phyloP scores from a whole-genome alignment of 2,797 vertebrate genomes.

The Karalla daura region DNA sequence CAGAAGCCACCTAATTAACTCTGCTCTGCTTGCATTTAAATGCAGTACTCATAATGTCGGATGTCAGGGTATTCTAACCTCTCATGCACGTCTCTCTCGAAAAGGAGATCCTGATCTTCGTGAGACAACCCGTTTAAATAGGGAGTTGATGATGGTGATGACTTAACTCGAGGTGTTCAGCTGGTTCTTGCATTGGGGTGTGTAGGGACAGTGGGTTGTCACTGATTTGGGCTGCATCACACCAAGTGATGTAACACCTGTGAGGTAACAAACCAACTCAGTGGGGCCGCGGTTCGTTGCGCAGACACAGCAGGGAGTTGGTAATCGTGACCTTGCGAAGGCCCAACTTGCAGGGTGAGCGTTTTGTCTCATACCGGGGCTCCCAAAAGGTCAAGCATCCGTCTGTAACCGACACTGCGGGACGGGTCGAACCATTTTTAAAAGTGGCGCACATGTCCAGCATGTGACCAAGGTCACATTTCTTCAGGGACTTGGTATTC shows the following conservation, averaged over 20 bases:
- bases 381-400: constrained; percentile 45
- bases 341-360: background rate
- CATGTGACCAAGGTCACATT: constrained; percentile 57
- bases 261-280: constrained; percentile 17
- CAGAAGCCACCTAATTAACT: too few relatives aligned
- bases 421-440: constrained; percentile 24
- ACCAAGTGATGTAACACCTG: constrained; percentile 10
- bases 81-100: too few relatives aligned
- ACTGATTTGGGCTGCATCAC: constrained; percentile 1
- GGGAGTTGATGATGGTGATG: too few relatives aligned
- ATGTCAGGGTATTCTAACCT: too few relatives aligned
- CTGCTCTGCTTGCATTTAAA: too few relatives aligned
- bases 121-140: too few relatives aligned
- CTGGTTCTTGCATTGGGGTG: background rate
- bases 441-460: constrained; percentile 24
- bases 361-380: constrained; percentile 19
- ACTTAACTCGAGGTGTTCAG: background rate
- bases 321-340: background rate
- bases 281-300: constrained; percentile 12
- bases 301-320: background rate
- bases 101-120: too few relatives aligned
- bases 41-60: too few relatives aligned
- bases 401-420: constrained; percentile 44
- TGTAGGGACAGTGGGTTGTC: background rate
- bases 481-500: constrained; percentile 25